These are phyloP conservation scores for Listrodromus nycthemerus DNA, from an alignment of 2,888 invertebrate genomes.

Conservation along the genomic window DNA sequence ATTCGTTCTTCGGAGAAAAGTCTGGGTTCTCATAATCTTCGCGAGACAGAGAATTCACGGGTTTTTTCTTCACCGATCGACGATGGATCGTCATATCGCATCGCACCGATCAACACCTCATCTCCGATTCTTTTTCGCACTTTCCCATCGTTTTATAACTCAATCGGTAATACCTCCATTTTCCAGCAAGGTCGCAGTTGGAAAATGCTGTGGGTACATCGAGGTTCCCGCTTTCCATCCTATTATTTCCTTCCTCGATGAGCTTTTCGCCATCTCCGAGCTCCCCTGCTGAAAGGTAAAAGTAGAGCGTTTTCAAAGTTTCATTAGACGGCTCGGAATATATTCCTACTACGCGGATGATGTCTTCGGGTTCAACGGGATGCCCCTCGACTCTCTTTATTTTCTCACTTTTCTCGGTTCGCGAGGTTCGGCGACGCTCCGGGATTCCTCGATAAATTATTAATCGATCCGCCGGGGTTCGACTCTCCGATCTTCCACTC, in stretches of 20 bases:
- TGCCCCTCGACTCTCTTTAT: not conserved
- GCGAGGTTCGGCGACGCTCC: not conserved
- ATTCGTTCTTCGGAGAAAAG: slow-evolving; percentile 68
- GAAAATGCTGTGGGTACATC: slow-evolving; percentile 2
- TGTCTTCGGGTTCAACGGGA: slow-evolving; percentile 17
- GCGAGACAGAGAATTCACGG: not conserved
- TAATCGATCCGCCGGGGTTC: slow-evolving; percentile 17
- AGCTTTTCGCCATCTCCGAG: not conserved
- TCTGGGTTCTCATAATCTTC: not conserved
- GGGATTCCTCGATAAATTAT: slow-evolving; percentile 44
- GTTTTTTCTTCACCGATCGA: slow-evolving; percentile 2
- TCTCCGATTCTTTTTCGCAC: not conserved
- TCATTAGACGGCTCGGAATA: slow-evolving; percentile 49
- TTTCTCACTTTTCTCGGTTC: slow-evolving; percentile 23
- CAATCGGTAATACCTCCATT: slow-evolving; percentile 5
- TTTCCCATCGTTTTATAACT: slow-evolving; percentile 16
- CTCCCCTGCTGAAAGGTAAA: slow-evolving; percentile 39
- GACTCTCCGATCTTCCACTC: not conserved
- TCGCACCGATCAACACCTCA: slow-evolving; percentile 8
- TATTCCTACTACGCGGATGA: slow-evolving; percentile 34
- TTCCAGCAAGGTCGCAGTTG: not conserved
- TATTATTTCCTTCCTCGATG: slow-evolving; percentile 25
- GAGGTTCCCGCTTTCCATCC: slow-evolving; percentile 10
- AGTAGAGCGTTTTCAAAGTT: slow-evolving; percentile 54
- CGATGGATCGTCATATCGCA: slow-evolving; percentile 4